These are phyloP conservation scores for Cinclus mexicanus DNA, from an alignment of 2,113 vertebrate genomes.

Conservation along the genomic window DNA sequence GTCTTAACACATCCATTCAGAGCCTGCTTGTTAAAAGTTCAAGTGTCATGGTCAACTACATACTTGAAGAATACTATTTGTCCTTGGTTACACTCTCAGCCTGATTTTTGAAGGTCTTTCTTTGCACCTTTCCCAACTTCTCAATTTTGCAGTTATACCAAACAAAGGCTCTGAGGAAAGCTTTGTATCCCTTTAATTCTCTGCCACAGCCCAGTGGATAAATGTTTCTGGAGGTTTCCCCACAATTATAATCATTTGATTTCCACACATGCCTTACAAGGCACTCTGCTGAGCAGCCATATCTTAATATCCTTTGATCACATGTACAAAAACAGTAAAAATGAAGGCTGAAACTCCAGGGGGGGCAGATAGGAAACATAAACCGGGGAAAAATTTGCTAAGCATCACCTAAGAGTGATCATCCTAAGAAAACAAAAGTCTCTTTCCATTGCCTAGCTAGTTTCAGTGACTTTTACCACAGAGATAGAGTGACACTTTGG, in stretches of 20 bases:
- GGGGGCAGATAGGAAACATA: neutral
- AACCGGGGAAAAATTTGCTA: neutral
- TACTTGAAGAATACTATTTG: neutral
- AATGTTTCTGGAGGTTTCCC: neutral
- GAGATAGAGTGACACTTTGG: neutral
- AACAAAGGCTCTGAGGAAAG: neutral
- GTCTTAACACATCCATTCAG: neutral
- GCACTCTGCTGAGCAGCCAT: neutral
- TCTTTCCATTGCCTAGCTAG: neutral
- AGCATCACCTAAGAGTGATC: neutral
- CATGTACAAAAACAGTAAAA: neutral
- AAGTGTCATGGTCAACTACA: neutral
- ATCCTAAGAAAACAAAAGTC: neutral
- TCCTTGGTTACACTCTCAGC: neutral
- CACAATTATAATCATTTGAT: neutral
- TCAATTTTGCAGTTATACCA: neutral
- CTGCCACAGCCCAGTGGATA: neutral
- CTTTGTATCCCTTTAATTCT: neutral
- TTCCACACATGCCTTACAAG: neutral
- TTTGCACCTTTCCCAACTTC: neutral
- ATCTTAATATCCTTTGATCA: neutral
- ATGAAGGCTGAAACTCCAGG: neutral
- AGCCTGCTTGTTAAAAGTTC: neutral
- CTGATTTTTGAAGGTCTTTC: neutral
- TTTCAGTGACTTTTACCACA: neutral